These are phyloP conservation scores for Synodontis membranacea DNA, from an alignment of 2,113 vertebrate species.

Conservation along the genomic window DNA sequence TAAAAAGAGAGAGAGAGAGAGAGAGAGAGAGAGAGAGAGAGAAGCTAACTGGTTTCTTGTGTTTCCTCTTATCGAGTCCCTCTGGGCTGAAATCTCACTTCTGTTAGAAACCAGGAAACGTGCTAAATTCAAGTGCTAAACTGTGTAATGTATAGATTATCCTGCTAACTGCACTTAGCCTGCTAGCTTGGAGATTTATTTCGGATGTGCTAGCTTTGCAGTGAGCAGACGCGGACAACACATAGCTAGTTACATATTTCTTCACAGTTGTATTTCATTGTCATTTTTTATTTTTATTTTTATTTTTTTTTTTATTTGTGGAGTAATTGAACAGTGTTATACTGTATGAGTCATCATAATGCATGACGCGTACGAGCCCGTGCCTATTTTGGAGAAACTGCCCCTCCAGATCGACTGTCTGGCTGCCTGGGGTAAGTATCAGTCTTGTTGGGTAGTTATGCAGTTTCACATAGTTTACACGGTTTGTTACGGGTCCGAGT, in stretches of 20 bases:
- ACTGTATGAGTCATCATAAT: conserved; percentile 71
- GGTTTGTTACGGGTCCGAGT: not conserved
- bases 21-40: too few relatives aligned
- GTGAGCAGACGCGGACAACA: not conserved
- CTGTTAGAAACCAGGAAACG: not conserved
- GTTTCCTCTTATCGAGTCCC: not conserved
- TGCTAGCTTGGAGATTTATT: conserved; percentile 45
- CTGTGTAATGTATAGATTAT: not conserved
- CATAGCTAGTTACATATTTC: not conserved
- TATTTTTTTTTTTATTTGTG: too few relatives aligned
- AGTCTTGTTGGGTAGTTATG: not conserved
- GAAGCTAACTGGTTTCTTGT: not conserved
- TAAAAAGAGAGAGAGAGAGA: not conserved
- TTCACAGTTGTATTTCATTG: not conserved
- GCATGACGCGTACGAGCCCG: conserved; percentile 94
- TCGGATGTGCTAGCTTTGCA: not conserved
- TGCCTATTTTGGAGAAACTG: conserved; percentile 92
- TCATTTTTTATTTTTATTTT: too few relatives aligned
- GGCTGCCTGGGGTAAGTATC: conserved; percentile 89
- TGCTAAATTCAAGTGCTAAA: not conserved
- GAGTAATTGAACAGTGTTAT: not conserved
- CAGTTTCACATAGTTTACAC: too few relatives aligned
- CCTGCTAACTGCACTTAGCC: not conserved
- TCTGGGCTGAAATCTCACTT: not conserved
- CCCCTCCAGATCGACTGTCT: conserved; percentile 95